A percentile compares a stretch with the other conserved stretches of the same genome.
Evolutionary conservation across 2,888 invertebrate genomes (phyloP).

Genomic region (Heliconius sara): DNA sequence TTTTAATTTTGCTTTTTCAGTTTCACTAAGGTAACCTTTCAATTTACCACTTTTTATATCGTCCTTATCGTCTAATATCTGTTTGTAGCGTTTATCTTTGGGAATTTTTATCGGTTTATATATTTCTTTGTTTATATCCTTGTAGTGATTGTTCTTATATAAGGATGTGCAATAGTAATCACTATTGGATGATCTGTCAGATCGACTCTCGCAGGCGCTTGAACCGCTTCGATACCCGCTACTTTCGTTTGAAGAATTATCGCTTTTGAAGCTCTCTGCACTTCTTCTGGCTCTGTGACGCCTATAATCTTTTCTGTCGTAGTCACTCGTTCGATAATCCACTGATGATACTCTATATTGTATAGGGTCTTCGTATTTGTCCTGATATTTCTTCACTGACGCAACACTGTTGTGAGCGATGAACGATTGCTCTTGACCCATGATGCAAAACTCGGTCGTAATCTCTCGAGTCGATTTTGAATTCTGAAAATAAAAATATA

Average conservation of each 20-base stretch:
- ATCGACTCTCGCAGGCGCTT: constrained; percentile 74
- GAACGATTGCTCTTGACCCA: constrained; percentile 81
- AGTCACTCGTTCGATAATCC: constrained; percentile 62
- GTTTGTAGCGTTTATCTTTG: constrained; percentile 77
- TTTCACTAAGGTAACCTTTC: constrained; percentile 70
- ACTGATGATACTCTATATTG: constrained; percentile 61
- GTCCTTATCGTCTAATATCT: constrained; percentile 72
- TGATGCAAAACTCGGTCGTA: constrained; percentile 65
- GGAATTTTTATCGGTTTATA: constrained; percentile 81
- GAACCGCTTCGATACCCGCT: constrained; percentile 79
- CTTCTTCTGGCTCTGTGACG: constrained; percentile 70
- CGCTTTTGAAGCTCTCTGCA: constrained; percentile 76
- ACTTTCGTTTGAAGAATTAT: constrained; percentile 75
- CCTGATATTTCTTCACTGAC: constrained; percentile 66
- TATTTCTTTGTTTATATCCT: constrained; percentile 76
- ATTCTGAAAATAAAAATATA: constrained; percentile 61
- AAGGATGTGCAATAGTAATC: constrained; percentile 77
- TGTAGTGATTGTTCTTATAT: constrained; percentile 81
- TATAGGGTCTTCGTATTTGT: constrained; percentile 68
- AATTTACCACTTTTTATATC: constrained; percentile 67
- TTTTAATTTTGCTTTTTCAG: constrained; percentile 78
- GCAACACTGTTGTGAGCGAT: constrained; percentile 67
- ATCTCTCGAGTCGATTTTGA: constrained; percentile 55
- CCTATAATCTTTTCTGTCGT: constrained; percentile 66
- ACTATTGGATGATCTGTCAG: constrained; percentile 71